Evolutionary conservation across 2,888 invertebrate species (phyloP).

Genomic region (Branchellion lobata): DNA sequence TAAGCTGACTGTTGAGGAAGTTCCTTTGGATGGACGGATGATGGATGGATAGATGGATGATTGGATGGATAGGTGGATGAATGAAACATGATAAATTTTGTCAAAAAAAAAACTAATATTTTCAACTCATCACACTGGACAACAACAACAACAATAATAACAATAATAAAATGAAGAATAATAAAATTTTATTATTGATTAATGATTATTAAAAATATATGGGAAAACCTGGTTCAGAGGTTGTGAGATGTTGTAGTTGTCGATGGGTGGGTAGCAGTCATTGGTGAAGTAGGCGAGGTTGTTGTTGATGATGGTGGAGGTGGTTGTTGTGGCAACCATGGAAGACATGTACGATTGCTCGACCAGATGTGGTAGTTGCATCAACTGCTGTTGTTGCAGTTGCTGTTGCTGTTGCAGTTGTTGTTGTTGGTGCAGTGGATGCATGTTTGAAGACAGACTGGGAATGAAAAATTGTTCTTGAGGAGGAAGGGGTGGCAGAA

Average conservation of each 20-base stretch:
- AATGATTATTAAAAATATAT: background rate
- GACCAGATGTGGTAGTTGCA: background rate
- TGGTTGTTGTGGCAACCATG: background rate
- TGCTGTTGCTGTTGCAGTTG: background rate
- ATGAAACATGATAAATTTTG: background rate
- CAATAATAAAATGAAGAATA: background rate
- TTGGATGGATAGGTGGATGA: too few species aligned
- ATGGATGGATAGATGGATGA: too few species aligned
- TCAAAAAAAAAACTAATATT: background rate
- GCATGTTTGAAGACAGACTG: background rate
- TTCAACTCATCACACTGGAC: background rate
- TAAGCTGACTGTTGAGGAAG: background rate
- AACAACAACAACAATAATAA: background rate
- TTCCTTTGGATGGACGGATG: too few species aligned
- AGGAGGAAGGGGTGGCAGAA: background rate
- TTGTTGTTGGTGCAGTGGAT: background rate
- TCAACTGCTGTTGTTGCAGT: constrained; percentile 57
- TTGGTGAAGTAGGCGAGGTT: background rate
- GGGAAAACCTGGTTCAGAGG: background rate
- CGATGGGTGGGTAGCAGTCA: background rate
- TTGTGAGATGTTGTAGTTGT: background rate
- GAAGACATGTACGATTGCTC: background rate
- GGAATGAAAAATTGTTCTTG: constrained; percentile 5
- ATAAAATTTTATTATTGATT: background rate
- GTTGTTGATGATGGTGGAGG: constrained; percentile 17